Base-by-base conservation (phyloP, 2,797 vertebrate genomes). In the Lateolabrax maculatus region DNA sequence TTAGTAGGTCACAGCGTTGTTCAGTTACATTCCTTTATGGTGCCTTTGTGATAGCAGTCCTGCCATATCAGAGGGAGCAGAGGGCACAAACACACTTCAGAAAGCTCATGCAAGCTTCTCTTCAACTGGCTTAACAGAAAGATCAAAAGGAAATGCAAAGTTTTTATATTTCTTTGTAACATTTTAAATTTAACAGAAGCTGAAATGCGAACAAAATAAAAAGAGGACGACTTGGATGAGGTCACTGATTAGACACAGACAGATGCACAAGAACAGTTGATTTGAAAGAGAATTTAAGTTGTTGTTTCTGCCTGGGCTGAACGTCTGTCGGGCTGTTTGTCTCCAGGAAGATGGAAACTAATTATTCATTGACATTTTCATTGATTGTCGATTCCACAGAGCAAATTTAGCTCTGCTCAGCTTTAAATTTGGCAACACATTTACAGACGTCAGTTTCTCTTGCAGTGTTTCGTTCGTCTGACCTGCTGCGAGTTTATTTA, bases 1-100 rank as follows among this genome's bases (percentile, higher is more conserved):
- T 90, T 85, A 77, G 75, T 89, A 37, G 89, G 84, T 77, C 85
- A 82, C 27, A 0, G 5, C 68, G 68, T 77, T 69, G 60, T 70
- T 80, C 21, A 61, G 61, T 71, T 27, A 57, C 65, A 81, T 81
- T 88, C 83, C 68, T 83, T 83, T 62, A 76, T 83, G 55, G 62
- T 16, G 15, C 6, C 18, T 11, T 39, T 66, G 74, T 79, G 80
- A 84, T 71, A 63, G 16, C 21, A 52, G 51, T 16, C 19, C 7
- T 51, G 52, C 55, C 15, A 3, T 39, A 66, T 82, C 65, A 69
- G 36, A 66, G 68, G 15, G 27, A 13, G 21, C 39, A 77, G 18
- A 69, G 25, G 16, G 1, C 57, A 79, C 16, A 41, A 21, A 65
- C 51, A 56, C 62, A 8, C 27, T 10, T 16, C 13, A 5, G 23